phyloP scores from a whole-genome alignment of 2,888 invertebrate species.

The Dryocosmus kuriphilus region DNA sequence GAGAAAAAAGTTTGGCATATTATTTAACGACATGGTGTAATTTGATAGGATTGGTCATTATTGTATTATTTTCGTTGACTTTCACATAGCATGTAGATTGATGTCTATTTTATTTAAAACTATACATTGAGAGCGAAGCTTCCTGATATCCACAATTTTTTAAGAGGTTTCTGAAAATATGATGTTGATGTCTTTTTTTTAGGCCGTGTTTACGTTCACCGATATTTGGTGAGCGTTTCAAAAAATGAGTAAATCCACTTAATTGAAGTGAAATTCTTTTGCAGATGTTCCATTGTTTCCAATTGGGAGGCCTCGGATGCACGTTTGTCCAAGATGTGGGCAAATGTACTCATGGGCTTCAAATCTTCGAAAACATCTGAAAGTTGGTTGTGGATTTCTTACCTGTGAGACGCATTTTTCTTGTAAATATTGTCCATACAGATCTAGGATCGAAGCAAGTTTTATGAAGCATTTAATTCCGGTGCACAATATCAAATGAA shows the following conservation, averaged over 20 bases:
- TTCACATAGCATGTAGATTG: not conserved
- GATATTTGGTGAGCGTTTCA: too few relatives aligned
- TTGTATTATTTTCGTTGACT: not conserved
- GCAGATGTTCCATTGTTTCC: constrained; percentile 75
- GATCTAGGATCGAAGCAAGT: constrained; percentile 76
- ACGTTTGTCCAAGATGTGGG: constrained; percentile 74
- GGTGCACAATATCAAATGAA: constrained; percentile 76
- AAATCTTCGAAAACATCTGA: constrained; percentile 69
- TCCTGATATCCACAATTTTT: not conserved
- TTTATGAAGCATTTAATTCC: constrained; percentile 75
- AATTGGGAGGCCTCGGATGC: constrained; percentile 74
- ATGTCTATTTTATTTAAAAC: not conserved
- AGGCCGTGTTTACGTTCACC: too few relatives aligned
- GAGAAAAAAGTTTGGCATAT: not conserved
- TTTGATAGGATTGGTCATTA: not conserved
- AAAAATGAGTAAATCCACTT: too few relatives aligned
- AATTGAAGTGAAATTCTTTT: not conserved
- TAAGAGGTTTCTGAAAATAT: not conserved
- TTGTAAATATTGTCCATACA: constrained; percentile 77
- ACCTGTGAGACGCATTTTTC: constrained; percentile 77
- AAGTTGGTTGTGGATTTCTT: constrained; percentile 71
- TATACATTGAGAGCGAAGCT: not conserved
- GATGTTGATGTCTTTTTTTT: not conserved
- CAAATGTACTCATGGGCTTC: constrained; percentile 67
- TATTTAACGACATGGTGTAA: not conserved